Percentiles rank a stretch among this genome's conserved stretches.
phyloP scores from a whole-genome alignment of 2,888 invertebrate species.

The Xanthorhoe designata region DNA sequence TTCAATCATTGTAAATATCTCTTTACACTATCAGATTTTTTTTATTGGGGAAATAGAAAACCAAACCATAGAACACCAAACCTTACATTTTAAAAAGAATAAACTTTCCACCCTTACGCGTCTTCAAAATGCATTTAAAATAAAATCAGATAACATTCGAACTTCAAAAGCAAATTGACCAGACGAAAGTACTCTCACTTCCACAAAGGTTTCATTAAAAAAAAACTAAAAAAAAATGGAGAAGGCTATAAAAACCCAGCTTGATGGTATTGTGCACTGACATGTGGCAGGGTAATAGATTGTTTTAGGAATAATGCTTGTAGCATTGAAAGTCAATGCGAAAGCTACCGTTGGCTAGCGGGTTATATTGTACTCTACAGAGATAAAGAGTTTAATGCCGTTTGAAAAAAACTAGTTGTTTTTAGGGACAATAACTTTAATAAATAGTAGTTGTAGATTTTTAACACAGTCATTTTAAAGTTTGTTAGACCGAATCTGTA shows the following conservation, averaged over 20 bases:
- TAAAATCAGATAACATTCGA: slow-evolving; percentile 48
- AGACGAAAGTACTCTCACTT: slow-evolving; percentile 66
- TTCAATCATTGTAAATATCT: no score
- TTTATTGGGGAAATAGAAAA: neutral
- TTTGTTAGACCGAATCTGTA: neutral
- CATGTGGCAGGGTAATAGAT: slow-evolving; percentile 55
- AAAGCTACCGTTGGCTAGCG: slow-evolving; percentile 12
- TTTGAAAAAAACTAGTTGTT: neutral
- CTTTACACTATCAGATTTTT: neutral
- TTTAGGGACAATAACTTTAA: neutral
- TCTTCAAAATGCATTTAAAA: slow-evolving; percentile 42
- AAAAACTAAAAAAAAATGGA: slow-evolving; percentile 46
- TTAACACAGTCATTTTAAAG: neutral
- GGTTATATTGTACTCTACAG: neutral
- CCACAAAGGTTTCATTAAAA: slow-evolving; percentile 50
- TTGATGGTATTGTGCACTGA: slow-evolving; percentile 50
- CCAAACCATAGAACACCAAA: neutral
- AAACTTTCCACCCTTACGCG: slow-evolving; percentile 22
- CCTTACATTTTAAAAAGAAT: slow-evolving; percentile 3
- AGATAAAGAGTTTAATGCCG: neutral
- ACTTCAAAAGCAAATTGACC: slow-evolving; percentile 64
- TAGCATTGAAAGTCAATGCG: neutral
- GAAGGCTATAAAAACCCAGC: slow-evolving; percentile 45
- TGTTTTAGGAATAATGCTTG: slow-evolving; percentile 35
- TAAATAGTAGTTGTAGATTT: no score